These are phyloP conservation scores for Lithophane leautieri DNA, from an alignment of 2,888 invertebrate genomes.

Conservation along the genomic window DNA sequence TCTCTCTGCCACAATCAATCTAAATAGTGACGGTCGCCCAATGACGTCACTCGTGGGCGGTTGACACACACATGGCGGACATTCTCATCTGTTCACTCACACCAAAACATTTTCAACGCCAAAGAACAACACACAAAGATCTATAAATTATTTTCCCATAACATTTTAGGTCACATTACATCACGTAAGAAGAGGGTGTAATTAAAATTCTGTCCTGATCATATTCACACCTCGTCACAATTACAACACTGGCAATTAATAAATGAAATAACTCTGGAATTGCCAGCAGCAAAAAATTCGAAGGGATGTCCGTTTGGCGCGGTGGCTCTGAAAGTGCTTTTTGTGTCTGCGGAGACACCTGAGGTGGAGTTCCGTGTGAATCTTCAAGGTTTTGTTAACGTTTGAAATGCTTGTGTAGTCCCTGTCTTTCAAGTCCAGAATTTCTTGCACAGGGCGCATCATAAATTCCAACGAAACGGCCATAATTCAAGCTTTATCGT, in stretches of 20 bases:
- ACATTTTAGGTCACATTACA: conserved; percentile 86
- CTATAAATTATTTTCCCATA: conserved; percentile 79
- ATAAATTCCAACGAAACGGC: conserved; percentile 48
- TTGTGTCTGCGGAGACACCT: conserved; percentile 45
- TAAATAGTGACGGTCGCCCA: conserved; percentile 62
- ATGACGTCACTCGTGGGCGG: conserved; percentile 84
- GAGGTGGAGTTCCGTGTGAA: conserved; percentile 59
- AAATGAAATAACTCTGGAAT: conserved; percentile 68
- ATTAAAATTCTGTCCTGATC: conserved; percentile 85
- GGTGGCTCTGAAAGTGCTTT: conserved; percentile 52
- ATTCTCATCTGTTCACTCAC: conserved; percentile 59
- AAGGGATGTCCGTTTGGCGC: conserved; percentile 61
- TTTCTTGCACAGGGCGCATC: conserved; percentile 35
- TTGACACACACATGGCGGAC: conserved; percentile 72
- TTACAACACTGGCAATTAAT: conserved; percentile 72
- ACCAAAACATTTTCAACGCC: conserved; percentile 28
- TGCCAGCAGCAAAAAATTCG: conserved; percentile 62
- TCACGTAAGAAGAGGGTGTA: conserved; percentile 84
- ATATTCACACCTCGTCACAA: conserved; percentile 80
- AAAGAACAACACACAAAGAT: conserved; percentile 54
- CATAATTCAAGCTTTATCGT: conserved; percentile 40
- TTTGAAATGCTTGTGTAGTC: conserved; percentile 43
- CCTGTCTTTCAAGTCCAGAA: conserved; percentile 7
- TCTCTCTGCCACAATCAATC: conserved; percentile 61
- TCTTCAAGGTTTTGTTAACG: conserved; percentile 41